Conservation (phyloP, 2,797 vertebrate genomes). For the Tympanoctomys barrerae region DNA sequence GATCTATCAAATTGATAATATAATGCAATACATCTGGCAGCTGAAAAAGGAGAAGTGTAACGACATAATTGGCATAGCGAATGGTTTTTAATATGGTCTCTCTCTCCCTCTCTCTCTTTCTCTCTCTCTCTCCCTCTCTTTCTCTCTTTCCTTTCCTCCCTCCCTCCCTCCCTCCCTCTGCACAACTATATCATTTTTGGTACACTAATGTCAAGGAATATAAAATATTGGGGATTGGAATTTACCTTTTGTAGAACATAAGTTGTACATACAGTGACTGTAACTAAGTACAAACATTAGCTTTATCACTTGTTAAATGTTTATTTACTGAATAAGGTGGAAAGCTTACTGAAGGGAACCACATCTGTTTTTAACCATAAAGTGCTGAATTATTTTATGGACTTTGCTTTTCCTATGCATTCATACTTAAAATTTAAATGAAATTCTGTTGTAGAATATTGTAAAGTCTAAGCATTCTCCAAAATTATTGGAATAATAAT, state of each 20-base stretch:
- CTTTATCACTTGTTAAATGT: constrained; percentile 89
- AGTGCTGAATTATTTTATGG: constrained; percentile 76
- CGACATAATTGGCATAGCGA: constrained; percentile 87
- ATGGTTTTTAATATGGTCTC: constrained; percentile 86
- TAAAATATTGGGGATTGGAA: constrained; percentile 86
- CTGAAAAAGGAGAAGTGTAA: constrained; percentile 86
- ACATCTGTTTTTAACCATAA: constrained; percentile 80
- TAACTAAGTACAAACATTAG: constrained; percentile 88
- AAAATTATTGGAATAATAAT: constrained; percentile 41
- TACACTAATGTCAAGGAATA: constrained; percentile 86
- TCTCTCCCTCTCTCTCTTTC: constrained; percentile 66
- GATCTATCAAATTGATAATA: constrained; percentile 90
- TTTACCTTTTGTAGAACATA: constrained; percentile 87
- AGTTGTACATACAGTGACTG: constrained; percentile 89
- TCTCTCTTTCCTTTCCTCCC: constrained; percentile 78
- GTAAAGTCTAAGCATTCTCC: constrained; percentile 84
- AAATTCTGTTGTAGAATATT: constrained; percentile 64
- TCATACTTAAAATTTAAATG: constrained; percentile 78
- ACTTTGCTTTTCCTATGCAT: constrained; percentile 75
- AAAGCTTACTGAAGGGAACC: constrained; percentile 85
- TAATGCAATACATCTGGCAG: constrained; percentile 88
- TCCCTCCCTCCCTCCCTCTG: constrained; percentile 80
- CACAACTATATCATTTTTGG: constrained; percentile 88
- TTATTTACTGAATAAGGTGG: constrained; percentile 89
- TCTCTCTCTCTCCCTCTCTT: neutral